Evolutionary conservation across 37 sponge, comb jelly and placozoan genomes (phyloP), one percentile per base, ranked within the genome.

Genomic region (Aplysina aerophoba): DNA sequence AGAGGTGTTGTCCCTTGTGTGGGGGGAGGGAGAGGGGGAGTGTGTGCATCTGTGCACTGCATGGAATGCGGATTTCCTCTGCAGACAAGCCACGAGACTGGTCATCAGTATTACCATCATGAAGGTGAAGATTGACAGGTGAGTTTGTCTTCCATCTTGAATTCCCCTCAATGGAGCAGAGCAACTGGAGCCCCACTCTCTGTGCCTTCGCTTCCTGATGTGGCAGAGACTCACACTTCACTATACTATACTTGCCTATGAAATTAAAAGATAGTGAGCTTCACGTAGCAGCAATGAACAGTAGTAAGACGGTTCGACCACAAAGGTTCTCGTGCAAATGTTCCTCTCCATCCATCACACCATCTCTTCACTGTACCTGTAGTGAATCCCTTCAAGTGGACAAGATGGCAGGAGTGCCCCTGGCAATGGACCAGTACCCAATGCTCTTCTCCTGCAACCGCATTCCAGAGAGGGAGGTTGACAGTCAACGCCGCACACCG

Each of bases 351-450:
- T 21, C 67, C 80, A 75, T 27, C 41, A 1, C 33, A 4, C 66
- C 35, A 36, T 21, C 30, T 63, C 79, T 50, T 0, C n/a, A 40
- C 13, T n/a, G 50, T 31, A 8, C 31, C 34, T 59, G 33, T 53
- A 91, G 90, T 55, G 87, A 87, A 35, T 65, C 83, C 13, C 41
- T 94, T 13, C 95, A 92, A 50, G 85, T 80, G 40, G 95, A 91
- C 63, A 34, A 74, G 28, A 82, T 78, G 30, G 85, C 88, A 3
- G 65, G 56, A 15, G 65, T 36, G 16, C 95, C 95, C 15, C 69
- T 91, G 77, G 89, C 92, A 31, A 95, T 95, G 95, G 40, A 58
- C 0, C 95, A 95, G 82, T 90, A 89, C 69, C 61, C 68, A 31
- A 37, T 82, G 74, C 83, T 79, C 74, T 91, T 81, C 35, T 81